Evolutionary conservation across 2,797 vertebrate genomes (phyloP).

Genomic region (Pyrocephalus nanus): DNA sequence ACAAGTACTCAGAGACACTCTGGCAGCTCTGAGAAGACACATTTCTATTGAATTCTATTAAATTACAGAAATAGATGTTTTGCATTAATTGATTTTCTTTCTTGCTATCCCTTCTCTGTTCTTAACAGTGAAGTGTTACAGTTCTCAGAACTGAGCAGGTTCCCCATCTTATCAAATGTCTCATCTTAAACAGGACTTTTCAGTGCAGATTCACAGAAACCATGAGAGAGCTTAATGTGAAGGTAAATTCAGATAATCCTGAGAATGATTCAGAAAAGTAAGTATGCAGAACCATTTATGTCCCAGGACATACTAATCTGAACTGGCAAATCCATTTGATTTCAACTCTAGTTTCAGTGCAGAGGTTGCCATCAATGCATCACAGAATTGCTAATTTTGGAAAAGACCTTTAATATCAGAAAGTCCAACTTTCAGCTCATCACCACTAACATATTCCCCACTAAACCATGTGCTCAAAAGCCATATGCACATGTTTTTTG

Average conservation of each 20-base stretch:
- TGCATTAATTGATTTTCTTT: neutral
- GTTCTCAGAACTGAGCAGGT: neutral
- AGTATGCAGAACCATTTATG: neutral
- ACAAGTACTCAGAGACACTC: neutral
- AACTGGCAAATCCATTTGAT: neutral
- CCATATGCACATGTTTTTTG: rapidly evolving
- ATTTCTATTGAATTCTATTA: neutral
- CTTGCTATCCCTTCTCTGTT: neutral
- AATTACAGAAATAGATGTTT: neutral
- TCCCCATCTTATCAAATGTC: neutral
- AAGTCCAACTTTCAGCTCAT: neutral
- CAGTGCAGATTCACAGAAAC: neutral
- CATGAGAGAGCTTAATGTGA: neutral
- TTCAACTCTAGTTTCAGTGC: neutral
- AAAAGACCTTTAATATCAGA: neutral
- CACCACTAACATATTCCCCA: neutral
- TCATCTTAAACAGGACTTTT: neutral
- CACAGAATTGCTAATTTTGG: rapidly evolving
- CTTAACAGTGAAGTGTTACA: neutral
- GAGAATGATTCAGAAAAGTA: neutral
- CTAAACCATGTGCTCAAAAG: rapidly evolving
- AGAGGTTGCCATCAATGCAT: rapidly evolving
- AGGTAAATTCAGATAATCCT: neutral
- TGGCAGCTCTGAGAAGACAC: neutral
- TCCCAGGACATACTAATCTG: neutral